These are phyloP conservation scores for Actinia equina DNA, from an alignment of 64 coral and sea anemone genomes.

Conservation along the genomic window DNA sequence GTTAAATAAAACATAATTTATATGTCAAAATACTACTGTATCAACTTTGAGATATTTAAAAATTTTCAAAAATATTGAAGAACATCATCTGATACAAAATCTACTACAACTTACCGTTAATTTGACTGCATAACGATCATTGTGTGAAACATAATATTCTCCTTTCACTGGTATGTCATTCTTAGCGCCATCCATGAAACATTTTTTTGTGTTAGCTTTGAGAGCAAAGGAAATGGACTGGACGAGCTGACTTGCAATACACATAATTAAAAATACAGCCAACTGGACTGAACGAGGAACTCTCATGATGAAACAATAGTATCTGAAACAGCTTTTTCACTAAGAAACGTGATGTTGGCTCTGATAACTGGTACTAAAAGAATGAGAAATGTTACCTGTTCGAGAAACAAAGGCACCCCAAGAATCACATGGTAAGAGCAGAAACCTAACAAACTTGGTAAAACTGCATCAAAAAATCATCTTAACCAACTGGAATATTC, in stretches of 20 bases:
- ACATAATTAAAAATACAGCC: background rate
- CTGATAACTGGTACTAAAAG: background rate
- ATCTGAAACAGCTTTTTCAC: background rate
- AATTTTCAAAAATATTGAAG: background rate
- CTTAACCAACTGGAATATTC: background rate
- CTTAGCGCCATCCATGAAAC: conserved; percentile 2
- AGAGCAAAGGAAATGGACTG: background rate
- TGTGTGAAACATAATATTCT: background rate
- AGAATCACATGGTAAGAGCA: background rate
- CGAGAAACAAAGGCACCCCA: background rate
- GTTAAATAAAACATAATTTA: no score
- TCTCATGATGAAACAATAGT: background rate
- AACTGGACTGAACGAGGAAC: background rate
- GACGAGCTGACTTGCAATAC: background rate
- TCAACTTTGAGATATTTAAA: no score
- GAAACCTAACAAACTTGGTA: background rate
- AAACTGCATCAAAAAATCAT: background rate
- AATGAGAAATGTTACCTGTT: background rate
- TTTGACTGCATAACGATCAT: conserved; percentile 6
- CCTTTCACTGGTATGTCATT: conserved; percentile 14
- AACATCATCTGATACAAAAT: background rate
- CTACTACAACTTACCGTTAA: conserved; percentile 8
- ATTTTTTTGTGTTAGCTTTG: conserved; percentile 5
- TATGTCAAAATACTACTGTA: no score
- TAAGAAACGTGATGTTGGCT: background rate